A percentile compares a stretch with the other conserved stretches of the same genome.
These are phyloP conservation scores for Poecile atricapillus DNA, from an alignment of 2,113 vertebrate species.

Conservation along the genomic window DNA sequence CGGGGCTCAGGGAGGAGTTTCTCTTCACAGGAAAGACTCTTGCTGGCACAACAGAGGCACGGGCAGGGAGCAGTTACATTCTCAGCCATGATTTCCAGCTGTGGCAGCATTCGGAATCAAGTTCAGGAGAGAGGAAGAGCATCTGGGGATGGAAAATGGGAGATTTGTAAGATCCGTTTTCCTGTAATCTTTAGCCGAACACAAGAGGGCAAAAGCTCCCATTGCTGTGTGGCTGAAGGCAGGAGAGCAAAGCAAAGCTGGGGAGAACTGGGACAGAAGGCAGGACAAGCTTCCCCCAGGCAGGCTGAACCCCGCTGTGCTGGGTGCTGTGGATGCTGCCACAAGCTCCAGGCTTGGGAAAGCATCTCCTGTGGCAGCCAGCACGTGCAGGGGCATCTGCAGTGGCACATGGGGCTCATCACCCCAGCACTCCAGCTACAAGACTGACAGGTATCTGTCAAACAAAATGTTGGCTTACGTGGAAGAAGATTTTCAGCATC, in stretches of 20 bases:
- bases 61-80: not conserved
- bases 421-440: not conserved
- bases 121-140: no score
- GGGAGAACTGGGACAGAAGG: rapidly evolving
- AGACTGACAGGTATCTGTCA: not conserved
- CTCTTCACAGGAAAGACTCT: not conserved
- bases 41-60: not conserved
- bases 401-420: rapidly evolving
- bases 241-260: not conserved
- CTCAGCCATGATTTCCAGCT: no score
- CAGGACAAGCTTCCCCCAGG: not conserved
- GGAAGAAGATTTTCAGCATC: no score
- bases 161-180: no score
- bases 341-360: not conserved
- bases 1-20: not conserved
- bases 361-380: not conserved
- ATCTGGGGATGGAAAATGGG: no score
- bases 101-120: not conserved
- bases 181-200: no score
- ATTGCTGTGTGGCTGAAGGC: not conserved
- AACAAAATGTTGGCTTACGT: conserved; percentile 4
- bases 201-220: not conserved
- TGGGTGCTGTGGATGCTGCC: rapidly evolving
- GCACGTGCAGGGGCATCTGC: rapidly evolving
- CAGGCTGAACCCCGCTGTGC: not conserved